A percentile compares a stretch with the other conserved stretches of the same genome.
Evolutionary conservation across 2,888 invertebrate species (phyloP).

Genomic region (Stenolophus ochropezus): DNA sequence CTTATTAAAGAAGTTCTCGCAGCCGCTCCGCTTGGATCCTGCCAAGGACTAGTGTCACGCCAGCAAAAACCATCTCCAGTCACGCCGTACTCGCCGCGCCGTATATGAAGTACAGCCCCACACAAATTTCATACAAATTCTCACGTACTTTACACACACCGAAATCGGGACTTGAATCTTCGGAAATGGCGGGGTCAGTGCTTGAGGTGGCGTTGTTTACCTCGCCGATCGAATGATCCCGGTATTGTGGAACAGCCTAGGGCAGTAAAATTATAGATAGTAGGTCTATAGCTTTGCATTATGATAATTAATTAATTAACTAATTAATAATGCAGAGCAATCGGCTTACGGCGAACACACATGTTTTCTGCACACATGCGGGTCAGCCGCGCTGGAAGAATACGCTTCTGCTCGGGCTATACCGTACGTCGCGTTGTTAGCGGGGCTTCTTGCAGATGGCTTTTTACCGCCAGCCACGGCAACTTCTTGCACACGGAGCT

Average conservation of each 20-base stretch:
- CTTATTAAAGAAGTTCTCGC: slow-evolving; percentile 32
- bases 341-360: neutral
- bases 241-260: neutral
- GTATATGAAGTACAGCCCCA: slow-evolving; percentile 10
- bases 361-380: neutral
- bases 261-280: neutral
- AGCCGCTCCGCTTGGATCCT: slow-evolving; percentile 20
- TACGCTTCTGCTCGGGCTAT: neutral
- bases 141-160: neutral
- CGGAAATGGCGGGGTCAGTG: too few relatives aligned
- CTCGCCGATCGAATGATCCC: neutral
- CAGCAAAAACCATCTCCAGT: slow-evolving; percentile 32
- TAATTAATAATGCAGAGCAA: neutral
- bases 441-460: neutral
- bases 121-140: neutral
- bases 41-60: slow-evolving; percentile 26
- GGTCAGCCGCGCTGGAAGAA: neutral
- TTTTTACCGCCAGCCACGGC: neutral
- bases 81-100: neutral
- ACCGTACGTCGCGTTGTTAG: neutral
- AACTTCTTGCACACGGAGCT: neutral
- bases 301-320: neutral
- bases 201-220: too few relatives aligned
- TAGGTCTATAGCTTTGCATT: neutral
- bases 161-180: neutral